Conservation (phyloP, 2,113 vertebrate species). For the Rhynchomys soricoides region DNA sequence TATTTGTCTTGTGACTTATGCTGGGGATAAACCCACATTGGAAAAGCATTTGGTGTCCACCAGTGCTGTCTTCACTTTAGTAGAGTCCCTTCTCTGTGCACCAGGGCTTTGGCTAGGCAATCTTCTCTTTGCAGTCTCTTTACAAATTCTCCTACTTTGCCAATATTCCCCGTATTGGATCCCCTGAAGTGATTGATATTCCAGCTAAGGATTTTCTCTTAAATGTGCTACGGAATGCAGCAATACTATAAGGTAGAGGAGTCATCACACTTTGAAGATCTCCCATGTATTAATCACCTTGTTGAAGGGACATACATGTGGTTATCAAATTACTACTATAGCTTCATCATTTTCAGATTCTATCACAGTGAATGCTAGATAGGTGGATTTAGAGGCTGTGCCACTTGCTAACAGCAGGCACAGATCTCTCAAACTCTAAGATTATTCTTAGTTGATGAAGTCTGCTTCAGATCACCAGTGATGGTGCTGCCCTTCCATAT, state of each 20-base stretch:
- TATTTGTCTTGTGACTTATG: too few species aligned
- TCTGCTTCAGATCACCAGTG: neutral
- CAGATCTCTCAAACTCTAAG: neutral
- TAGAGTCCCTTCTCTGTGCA: neutral
- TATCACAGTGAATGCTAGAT: neutral
- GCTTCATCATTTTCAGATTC: too few species aligned
- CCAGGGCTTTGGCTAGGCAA: neutral
- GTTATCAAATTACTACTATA: neutral
- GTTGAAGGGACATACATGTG: neutral
- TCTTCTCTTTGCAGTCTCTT: neutral
- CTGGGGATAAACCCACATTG: neutral
- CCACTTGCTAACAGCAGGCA: neutral
- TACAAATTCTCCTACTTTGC: too few species aligned
- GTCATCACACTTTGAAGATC: neutral
- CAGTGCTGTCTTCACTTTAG: neutral
- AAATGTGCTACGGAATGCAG: too few species aligned
- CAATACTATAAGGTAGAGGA: neutral
- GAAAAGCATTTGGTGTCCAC: neutral
- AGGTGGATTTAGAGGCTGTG: neutral
- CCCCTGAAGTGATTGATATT: neutral
- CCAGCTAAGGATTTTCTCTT: neutral
- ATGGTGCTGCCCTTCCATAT: neutral
- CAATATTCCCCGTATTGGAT: neutral
- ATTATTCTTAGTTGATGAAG: neutral
- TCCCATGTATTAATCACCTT: too few species aligned